Base-by-base conservation (phyloP, 2,797 vertebrate species). In the Ceryle rudis region DNA sequence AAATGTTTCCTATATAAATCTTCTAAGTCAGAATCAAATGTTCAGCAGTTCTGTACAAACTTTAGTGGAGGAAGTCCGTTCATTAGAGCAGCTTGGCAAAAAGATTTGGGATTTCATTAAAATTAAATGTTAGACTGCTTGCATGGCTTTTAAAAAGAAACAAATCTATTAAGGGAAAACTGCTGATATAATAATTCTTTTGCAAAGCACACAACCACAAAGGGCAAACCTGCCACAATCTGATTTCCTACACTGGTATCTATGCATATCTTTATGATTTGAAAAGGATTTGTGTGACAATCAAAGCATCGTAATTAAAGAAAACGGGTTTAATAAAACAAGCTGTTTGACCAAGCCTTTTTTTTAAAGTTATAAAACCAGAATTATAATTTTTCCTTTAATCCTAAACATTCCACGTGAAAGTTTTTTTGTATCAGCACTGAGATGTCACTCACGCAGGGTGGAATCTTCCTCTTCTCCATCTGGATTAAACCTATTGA, bases 381-480 rank as follows among this genome's bases (percentile, higher is more conserved):
- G 47, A 86, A 94, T 84, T 83, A 52, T 35, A 89, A 72, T 85
- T 97, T 94, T 96, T 95, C 84, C 82, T 92, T 95, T 91, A 96
- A 74, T 96, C 93, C 95, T 97, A 96, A 95, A 97, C 96, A 96
- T 97, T 97, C 96, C 97, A 93, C 80, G 73, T 82, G 93, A 84
- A 94, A 71, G 62, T 31, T 80, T 90, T 49, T 81, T 91, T 69
- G 62, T 92, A 74, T 87, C 73, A 91, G 92, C 73, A 87, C 73
- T 8, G 75, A 92, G 88, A 94, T 64, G 89, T 99, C 98, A 99
- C 96, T 99, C 99, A 93, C 98, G 99, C 89, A 98, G 97, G 10
- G 98, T 96, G 91, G 98, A 97, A 91, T 98, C 98, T 96, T 99
- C 99, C 92, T 98, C 98, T 87, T 99, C 99, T 70, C 99, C 99